Percentiles rank a stretch among this genome's conserved stretches.
These are phyloP conservation scores for Falcaria lacertinaria DNA, from an alignment of 2,888 invertebrate genomes.

Conservation along the genomic window DNA sequence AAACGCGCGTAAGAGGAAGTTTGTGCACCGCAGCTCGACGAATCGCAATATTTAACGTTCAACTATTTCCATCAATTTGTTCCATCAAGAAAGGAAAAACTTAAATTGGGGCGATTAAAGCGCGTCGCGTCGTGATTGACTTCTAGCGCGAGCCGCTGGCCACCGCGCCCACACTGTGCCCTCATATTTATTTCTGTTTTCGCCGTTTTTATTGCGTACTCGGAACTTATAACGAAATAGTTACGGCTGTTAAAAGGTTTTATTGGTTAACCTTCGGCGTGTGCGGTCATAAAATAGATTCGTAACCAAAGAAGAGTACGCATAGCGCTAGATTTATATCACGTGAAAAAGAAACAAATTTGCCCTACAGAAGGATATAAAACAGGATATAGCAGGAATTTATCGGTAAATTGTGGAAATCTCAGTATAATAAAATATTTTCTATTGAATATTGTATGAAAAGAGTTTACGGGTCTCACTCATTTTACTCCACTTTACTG, in stretches of 20 bases:
- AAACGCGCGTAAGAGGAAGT: conserved; percentile 60
- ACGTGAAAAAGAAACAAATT: conserved; percentile 76
- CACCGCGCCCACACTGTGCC: conserved; percentile 41
- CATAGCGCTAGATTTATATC: conserved; percentile 71
- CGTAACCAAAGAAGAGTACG: conserved; percentile 73
- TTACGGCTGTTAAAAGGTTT: conserved; percentile 79
- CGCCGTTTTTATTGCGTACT: conserved; percentile 76
- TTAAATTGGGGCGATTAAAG: conserved; percentile 70
- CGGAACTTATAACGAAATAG: conserved; percentile 78
- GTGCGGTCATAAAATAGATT: conserved; percentile 77
- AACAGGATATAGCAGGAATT: conserved; percentile 70
- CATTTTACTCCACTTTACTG: conserved; percentile 71
- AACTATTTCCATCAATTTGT: conserved; percentile 69
- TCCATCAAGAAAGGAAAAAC: conserved; percentile 62
- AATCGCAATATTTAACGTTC: conserved; percentile 61
- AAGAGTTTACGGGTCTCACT: conserved; percentile 70
- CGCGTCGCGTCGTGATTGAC: conserved; percentile 61
- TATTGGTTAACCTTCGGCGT: conserved; percentile 78
- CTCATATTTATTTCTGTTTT: conserved; percentile 73
- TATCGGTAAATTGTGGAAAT: conserved; percentile 76
- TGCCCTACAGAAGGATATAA: conserved; percentile 69
- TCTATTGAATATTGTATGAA: conserved; percentile 77
- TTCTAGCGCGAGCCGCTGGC: conserved; percentile 39
- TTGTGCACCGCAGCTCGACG: conserved; percentile 51
- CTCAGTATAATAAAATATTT: conserved; percentile 76